These are phyloP conservation scores for Chrysemys picta DNA, from an alignment of 2,113 vertebrate genomes.

Conservation along the genomic window DNA sequence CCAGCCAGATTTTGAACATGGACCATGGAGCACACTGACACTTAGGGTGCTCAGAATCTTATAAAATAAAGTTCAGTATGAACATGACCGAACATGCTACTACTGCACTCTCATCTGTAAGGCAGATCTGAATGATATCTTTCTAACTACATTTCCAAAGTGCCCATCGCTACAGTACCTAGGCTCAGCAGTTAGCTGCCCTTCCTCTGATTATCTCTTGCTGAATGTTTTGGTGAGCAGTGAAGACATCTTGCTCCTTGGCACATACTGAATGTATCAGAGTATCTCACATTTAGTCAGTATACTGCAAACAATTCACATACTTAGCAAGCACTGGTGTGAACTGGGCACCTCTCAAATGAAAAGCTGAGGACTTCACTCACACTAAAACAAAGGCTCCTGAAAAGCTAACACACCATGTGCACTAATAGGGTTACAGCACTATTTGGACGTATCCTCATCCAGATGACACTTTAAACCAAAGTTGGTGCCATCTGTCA, in stretches of 20 bases:
- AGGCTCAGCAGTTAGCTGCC: not conserved
- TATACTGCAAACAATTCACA: not conserved
- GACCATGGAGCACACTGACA: not conserved
- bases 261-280: not conserved
- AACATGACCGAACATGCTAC: not conserved
- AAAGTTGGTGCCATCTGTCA: conserved; percentile 65
- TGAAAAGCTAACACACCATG: conserved; percentile 10
- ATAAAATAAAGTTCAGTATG: not conserved
- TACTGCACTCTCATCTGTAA: not conserved
- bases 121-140: not conserved
- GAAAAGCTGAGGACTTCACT: not conserved
- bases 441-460: conserved; percentile 11
- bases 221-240: not conserved
- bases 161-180: not conserved
- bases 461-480: conserved; percentile 53
- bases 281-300: not conserved
- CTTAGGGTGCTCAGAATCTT: not conserved
- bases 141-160: not conserved
- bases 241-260: not conserved
- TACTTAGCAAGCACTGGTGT: not conserved
- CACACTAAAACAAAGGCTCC: not conserved
- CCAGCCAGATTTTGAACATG: not conserved
- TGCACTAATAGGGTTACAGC: conserved; percentile 2
- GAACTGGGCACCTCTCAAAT: conserved; percentile 7
- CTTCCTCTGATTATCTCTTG: not conserved